Evolutionary conservation across 2,113 vertebrate genomes (phyloP).

Genomic region (Zosterops lateralis): DNA sequence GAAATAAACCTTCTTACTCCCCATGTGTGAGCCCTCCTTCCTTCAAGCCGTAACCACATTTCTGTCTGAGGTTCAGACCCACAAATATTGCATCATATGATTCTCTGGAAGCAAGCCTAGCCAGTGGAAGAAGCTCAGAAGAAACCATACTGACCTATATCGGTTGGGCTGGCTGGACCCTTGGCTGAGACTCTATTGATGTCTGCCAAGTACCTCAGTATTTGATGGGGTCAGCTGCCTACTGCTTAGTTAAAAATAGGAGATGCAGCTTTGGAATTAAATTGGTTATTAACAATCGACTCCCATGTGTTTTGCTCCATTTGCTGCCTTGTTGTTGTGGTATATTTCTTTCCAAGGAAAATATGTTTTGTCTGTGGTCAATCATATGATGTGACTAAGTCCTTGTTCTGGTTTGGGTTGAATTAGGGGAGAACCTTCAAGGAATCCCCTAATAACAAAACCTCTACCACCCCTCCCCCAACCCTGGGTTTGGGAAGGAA

Average conservation of each 20-base stretch:
- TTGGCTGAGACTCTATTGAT: neutral
- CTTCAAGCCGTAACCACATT: no score
- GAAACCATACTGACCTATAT: neutral
- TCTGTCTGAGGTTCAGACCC: no score
- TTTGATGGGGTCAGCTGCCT: neutral
- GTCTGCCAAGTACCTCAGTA: neutral
- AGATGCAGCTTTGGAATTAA: slow-evolving; percentile 8
- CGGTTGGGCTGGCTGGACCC: neutral
- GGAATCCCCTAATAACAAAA: no score
- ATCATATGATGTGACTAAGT: neutral
- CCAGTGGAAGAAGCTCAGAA: no score
- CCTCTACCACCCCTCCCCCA: no score
- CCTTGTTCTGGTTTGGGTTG: neutral
- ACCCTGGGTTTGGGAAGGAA: no score
- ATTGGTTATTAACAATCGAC: neutral
- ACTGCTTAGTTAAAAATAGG: neutral
- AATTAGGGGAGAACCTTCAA: no score
- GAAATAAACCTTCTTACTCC: no score
- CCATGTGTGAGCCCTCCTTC: no score
- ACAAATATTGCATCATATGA: no score
- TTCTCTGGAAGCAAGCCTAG: no score
- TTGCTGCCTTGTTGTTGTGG: neutral
- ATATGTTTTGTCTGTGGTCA: neutral
- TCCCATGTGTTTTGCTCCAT: neutral
- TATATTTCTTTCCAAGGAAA: neutral